Base-by-base conservation (phyloP, 2,888 invertebrate species). In the Calameuta pallipes region DNA sequence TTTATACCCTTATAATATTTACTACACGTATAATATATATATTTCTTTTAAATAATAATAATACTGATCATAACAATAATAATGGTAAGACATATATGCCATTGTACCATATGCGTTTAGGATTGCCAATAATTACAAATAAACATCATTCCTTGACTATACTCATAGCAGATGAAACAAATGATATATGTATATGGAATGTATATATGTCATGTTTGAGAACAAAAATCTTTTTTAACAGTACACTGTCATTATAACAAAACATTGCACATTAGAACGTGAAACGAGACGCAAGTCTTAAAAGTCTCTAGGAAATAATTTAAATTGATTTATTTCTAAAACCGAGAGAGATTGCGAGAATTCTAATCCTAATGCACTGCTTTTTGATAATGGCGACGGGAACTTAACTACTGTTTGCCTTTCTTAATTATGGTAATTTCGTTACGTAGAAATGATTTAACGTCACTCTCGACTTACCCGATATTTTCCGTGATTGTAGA, bases 51-150 rank as follows among this genome's bases (percentile, higher is more conserved):
- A 56, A 56, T 56, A 56, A 23, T 56, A 23, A 56, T 56, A 41
- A 41, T 41, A 15, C 41, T 15, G 23, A 56, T 56, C 4, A 56
- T 23, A 23, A 56, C 23, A 56, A 56, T 56, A 56, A 56, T 56
- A 56, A 56, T 56, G 23, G 56, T 23, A 23, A 56, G 23, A 23
- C 56, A 56, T 79, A 69, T 79, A 79, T 79, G 23, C 76, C 73
- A 76, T 79, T 82, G 80, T 81, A 82, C 75, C 79, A 80, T 79
- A 81, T 81, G 74, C 78, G 75, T 82, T 78, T 79, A 79, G 80
- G 80, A 78, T 80, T 77, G 73, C 77, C 78, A 75, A 78, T 78
- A 74, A 35, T 36, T 34, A 74, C 34, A 30, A 74, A 74, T 74
- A 74, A 74, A 74, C 36, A 74, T 74, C 33, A 74, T 34, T 74